Conservation (phyloP, 2,113 vertebrate species). For the Serinus canaria region DNA sequence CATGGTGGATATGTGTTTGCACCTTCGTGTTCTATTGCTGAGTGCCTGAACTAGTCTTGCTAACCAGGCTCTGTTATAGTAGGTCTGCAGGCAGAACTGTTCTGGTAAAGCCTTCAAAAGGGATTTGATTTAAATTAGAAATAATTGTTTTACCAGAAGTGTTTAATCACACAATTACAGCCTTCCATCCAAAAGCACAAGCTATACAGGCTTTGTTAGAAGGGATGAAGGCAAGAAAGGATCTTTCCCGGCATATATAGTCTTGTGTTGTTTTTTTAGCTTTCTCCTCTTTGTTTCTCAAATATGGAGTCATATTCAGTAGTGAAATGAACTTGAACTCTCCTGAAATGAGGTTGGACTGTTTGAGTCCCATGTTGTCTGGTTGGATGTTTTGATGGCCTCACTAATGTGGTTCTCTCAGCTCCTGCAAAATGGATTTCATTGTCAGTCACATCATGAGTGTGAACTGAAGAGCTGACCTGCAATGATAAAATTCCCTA, state of each 20-base stretch:
- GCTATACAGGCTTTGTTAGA: not conserved
- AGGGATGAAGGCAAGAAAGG: not conserved
- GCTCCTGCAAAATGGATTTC: not conserved
- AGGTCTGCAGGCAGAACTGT: not conserved
- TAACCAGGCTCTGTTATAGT: not conserved
- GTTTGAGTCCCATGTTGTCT: not conserved
- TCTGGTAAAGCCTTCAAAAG: not conserved
- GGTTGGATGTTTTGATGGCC: not conserved
- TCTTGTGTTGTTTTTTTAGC: not conserved
- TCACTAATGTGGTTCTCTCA: not conserved
- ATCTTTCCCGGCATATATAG: not conserved
- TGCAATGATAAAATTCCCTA: not conserved
- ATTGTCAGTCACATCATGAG: not conserved
- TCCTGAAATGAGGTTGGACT: not conserved
- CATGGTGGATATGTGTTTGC: not conserved
- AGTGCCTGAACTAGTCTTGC: not conserved
- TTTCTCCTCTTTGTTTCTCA: not conserved
- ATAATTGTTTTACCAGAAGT: not conserved
- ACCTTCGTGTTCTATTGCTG: rapidly evolving
- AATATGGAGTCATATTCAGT: not conserved
- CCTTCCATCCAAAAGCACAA: not conserved
- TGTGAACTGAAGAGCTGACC: not conserved
- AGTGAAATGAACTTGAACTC: not conserved
- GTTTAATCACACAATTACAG: not conserved
- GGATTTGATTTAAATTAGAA: not conserved